phyloP scores from a whole-genome alignment of 2,797 vertebrate genomes.

The Helicolenus hilgendorfi region DNA sequence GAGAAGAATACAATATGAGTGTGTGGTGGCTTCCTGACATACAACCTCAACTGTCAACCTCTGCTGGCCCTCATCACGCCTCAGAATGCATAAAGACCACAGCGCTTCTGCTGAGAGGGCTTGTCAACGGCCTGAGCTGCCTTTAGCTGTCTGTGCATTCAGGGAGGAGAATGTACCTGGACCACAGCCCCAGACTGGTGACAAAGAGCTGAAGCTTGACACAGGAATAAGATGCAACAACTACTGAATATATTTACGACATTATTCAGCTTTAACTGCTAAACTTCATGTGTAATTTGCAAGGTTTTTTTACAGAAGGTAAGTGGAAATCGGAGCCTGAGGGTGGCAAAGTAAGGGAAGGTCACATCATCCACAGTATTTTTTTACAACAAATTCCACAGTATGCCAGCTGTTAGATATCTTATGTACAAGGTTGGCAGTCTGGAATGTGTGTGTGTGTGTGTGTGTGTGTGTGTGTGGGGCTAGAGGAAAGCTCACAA shows the following conservation, averaged over 20 bases:
- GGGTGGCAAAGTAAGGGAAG: not conserved
- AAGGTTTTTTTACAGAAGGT: not conserved
- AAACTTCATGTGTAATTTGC: not conserved
- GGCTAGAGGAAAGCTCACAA: not conserved
- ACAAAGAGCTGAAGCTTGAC: constrained; percentile 15
- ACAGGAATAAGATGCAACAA: not conserved
- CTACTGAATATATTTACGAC: not conserved
- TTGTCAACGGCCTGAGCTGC: constrained; percentile 62
- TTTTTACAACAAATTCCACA: not conserved
- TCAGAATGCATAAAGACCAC: constrained; percentile 78
- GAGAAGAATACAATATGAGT: constrained; percentile 75
- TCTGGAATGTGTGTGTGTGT: not conserved
- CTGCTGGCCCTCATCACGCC: constrained; percentile 64
- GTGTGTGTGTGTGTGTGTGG: not conserved
- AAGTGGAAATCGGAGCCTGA: not conserved
- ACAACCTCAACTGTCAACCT: constrained; percentile 83
- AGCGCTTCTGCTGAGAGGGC: constrained; percentile 47
- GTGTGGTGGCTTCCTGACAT: constrained; percentile 69
- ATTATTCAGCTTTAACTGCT: not conserved
- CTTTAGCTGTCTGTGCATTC: constrained; percentile 50
- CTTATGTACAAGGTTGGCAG: not conserved
- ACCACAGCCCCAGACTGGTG: constrained; percentile 28
- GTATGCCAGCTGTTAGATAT: not conserved
- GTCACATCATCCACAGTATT: not conserved
- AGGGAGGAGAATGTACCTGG: constrained; percentile 34